Evolutionary conservation across 1,140 invertebrate genomes (phyloP).

Genomic region (Zaprionus vittiger): DNA sequence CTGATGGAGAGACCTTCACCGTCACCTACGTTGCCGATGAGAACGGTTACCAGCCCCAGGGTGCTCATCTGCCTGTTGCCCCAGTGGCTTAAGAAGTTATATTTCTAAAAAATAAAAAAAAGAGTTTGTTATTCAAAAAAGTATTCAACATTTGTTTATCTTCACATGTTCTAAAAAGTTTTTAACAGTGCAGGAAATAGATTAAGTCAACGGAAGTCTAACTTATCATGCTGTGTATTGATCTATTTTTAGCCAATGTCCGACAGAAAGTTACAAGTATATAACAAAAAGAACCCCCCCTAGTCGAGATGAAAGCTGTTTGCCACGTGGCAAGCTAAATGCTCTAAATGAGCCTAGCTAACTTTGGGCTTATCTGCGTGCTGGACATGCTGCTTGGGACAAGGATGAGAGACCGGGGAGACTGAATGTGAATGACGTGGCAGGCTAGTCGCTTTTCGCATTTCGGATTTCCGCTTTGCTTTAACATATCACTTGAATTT

Average conservation of each 20-base stretch:
- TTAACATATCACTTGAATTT: constrained; percentile 82
- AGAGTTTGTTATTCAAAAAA: constrained; percentile 28
- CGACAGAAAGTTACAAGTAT: background rate
- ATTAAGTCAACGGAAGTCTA: too few species aligned
- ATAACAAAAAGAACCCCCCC: background rate
- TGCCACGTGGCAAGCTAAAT: too few species aligned
- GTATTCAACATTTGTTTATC: background rate
- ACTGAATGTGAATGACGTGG: constrained; percentile 26
- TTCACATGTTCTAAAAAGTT: background rate
- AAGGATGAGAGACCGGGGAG: too few species aligned
- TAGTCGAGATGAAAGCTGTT: too few species aligned
- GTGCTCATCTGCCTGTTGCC: constrained; percentile 86
- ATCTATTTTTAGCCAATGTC: background rate
- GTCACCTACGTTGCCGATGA: constrained; percentile 90
- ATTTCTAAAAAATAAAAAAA: constrained; percentile 19
- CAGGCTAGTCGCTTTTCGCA: constrained; percentile 22
- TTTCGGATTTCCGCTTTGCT: constrained; percentile 79
- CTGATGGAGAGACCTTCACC: constrained; percentile 87
- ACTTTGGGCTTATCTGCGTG: constrained; percentile 67
- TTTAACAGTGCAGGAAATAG: background rate
- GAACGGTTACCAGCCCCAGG: constrained; percentile 89
- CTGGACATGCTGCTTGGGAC: constrained; percentile 17
- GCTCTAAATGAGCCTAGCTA: constrained; percentile 56
- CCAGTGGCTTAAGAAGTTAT: constrained; percentile 30
- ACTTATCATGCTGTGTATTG: too few species aligned